phyloP scores from a whole-genome alignment of 2,797 vertebrate genomes.

The Hypotaenidia okinawae region DNA sequence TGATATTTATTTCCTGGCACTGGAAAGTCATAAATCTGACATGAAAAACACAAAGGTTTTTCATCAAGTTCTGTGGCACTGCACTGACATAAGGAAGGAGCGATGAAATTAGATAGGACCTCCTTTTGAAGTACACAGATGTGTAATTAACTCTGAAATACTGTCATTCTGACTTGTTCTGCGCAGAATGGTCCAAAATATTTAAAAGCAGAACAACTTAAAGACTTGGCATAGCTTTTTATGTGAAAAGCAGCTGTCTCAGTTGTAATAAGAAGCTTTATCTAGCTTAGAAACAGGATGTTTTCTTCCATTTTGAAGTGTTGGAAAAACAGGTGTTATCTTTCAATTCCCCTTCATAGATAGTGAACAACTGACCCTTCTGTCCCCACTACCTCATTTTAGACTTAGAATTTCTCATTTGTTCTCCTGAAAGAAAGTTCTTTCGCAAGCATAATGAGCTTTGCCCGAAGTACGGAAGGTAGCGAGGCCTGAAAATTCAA shows the following conservation, averaged over 20 bases:
- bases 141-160: not conserved
- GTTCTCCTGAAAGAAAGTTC: not conserved
- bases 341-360: constrained; percentile 13
- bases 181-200: not conserved
- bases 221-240: not conserved
- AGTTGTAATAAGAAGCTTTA: not conserved
- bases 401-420: not conserved
- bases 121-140: not conserved
- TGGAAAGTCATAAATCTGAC: not conserved
- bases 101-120: not conserved
- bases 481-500: not conserved
- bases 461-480: not conserved
- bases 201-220: not conserved
- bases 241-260: not conserved
- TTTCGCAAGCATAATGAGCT: not conserved
- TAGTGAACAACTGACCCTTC: not conserved
- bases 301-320: not conserved
- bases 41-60: not conserved
- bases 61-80: not conserved
- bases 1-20: not conserved
- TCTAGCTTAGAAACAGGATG: not conserved
- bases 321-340: constrained; percentile 21
- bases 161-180: not conserved
- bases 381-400: not conserved
- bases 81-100: not conserved